Percentiles rank a stretch among this genome's conserved stretches.
Conservation (phyloP, 2,113 vertebrate genomes). For the Tetraodon nigroviridis region DNA sequence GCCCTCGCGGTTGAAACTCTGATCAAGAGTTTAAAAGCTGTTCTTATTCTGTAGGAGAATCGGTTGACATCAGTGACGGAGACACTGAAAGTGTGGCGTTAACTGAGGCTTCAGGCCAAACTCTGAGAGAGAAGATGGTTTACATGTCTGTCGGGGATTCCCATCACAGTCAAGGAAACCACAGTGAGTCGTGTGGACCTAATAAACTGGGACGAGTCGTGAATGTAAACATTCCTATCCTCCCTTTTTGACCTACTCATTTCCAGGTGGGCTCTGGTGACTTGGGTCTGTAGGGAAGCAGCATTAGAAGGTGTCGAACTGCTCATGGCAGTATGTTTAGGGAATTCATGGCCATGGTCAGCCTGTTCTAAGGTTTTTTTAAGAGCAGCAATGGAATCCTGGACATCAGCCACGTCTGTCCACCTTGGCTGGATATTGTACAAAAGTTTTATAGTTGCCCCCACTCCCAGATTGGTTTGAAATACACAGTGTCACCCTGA, state of each 20-base stretch:
- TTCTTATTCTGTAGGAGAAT: constrained; percentile 77
- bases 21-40: neutral
- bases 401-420: constrained; percentile 30
- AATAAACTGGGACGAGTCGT: constrained; percentile 6
- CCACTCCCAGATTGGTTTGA: neutral
- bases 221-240: constrained; percentile 30
- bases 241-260: constrained; percentile 50
- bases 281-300: constrained; percentile 93
- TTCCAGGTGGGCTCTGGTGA: constrained; percentile 84
- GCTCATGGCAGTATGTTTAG: constrained; percentile 84
- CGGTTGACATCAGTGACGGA: constrained; percentile 90
- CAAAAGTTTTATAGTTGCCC: neutral
- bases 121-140: constrained; percentile 94
- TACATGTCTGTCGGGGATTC: constrained; percentile 96
- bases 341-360: constrained; percentile 90
- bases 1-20: too few relatives aligned
- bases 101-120: constrained; percentile 82
- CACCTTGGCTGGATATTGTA: constrained; percentile 17
- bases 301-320: constrained; percentile 87
- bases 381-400: constrained; percentile 47
- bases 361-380: constrained; percentile 51
- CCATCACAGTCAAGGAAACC: constrained; percentile 88
- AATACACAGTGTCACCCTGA: neutral
- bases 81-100: constrained; percentile 84
- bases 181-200: constrained; percentile 76